Evolutionary conservation across 2,113 vertebrate genomes (phyloP), one percentile per base, ranked within the genome.

Genomic region (Phoxinus phoxinus): DNA sequence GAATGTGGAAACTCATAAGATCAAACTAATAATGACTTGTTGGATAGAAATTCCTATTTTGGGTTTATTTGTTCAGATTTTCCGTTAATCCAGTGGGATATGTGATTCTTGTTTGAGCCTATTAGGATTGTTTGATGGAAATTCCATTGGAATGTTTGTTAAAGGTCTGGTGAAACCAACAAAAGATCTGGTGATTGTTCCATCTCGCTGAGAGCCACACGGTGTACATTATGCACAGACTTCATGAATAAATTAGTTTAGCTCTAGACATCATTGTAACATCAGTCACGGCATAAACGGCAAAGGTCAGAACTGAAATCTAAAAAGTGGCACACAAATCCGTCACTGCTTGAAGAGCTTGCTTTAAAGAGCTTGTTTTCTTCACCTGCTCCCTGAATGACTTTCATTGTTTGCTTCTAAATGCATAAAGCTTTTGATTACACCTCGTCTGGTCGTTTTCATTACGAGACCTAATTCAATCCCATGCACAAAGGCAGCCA

Each of bases 171-270:
- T 44, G 37, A n/a, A 46, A 41, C 41, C 8, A 41, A 41, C 8
- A 41, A 41, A 41, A 5, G 23, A 23, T 35, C 30, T 13, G 30
- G 75, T 35, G 30, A 17, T 59, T 21, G 37, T 78, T 37, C 12
- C 32, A 23, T 79, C 35, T 67, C 61, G 8, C 17, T 48, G 56
- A 30, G 41, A 6, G 10, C 25, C 79, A 7, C 61, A 15, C 44
- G 17, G 23, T 8, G 9, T 81, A 30, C 79, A 69, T 69, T 81
- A 51, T 81, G 79, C 44, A 63, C 35, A 51, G 79, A 15, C 44
- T 23, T 81, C 79, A 81, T 81, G 41, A 81, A 81, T 81, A 81
- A 81, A 51, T 67, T 10, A 67, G 41, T 51, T 67, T 19, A 4
- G 58, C 61, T 67, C 35, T 19, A 44, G 35, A n/a, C 32, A 23